Evolutionary conservation across 2,888 invertebrate genomes (phyloP), one percentile per base, ranked within the genome.

Genomic region (Tachina grossa): DNA sequence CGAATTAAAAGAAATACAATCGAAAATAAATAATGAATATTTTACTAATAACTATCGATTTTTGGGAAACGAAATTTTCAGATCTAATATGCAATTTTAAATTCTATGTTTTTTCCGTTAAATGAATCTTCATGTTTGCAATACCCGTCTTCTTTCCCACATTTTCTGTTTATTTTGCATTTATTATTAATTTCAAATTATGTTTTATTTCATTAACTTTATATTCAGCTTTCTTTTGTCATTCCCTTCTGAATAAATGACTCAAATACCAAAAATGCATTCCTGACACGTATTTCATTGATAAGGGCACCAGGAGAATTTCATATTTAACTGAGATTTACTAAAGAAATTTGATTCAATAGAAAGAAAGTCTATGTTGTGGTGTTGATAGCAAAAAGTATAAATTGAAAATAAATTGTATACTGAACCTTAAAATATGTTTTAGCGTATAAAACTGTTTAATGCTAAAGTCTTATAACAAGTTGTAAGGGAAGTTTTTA

Each of bases 221-320:
- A 6, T 1, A 59, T 59, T 31, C 3, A 31, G 31, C 31, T 4
- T 14, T 31, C 10, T 22, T 13, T 13, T n/a, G 0, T 43, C n/a
- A n/a, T n/a, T n/a, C n/a, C n/a, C n/a, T 49, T 1, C 6, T 31
- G 31, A 45, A 16, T 13, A 31, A 45, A 31, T 5, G 5, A 57
- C 45, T 55, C 22, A 10, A 45, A 45, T 71, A 19, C 22, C 14
- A 22, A 31, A 5, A n/a, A 9, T 14, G 9, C 53, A 69, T 41
- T 19, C 8, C 22, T 57, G 55, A 57, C 55, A 57, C 45, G 71
- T 57, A 22, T 57, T 57, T 71, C 31, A 71, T 45, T 71, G 22
- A 71, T 55, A 45, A 57, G 55, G 22, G 55, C 22, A 6, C n/a
- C 10, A 43, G n/a, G 22, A 43, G 11, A 8, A 41, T 9, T 41